Percentiles rank a stretch among this genome's conserved stretches.
Evolutionary conservation across 2,888 invertebrate genomes (phyloP).

Genomic region (Xestoiulus laeticollis): DNA sequence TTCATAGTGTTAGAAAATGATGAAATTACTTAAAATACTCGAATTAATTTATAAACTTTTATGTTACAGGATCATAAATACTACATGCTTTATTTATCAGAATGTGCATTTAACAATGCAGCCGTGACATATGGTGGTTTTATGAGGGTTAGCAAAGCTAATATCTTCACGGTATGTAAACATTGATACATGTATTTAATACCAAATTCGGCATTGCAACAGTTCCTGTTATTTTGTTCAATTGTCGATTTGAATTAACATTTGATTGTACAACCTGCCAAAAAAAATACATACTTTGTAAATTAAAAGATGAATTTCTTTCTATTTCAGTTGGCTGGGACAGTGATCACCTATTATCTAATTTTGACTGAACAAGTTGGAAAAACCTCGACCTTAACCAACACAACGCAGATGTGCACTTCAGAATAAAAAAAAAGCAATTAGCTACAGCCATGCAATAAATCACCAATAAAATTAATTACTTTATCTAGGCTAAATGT

Average conservation of each 20-base stretch:
- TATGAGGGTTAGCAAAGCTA: constrained; percentile 1
- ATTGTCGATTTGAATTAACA: background rate
- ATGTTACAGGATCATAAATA: background rate
- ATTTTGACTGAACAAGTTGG: background rate
- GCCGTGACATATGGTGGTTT: constrained; percentile 31
- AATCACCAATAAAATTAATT: constrained; percentile 5
- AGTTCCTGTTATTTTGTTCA: background rate
- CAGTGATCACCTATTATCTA: constrained; percentile 12
- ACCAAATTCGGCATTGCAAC: background rate
- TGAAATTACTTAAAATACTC: background rate
- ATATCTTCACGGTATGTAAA: constrained; percentile 25
- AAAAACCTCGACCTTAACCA: background rate
- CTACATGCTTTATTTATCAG: constrained; percentile 38
- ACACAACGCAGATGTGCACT: background rate
- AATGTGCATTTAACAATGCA: background rate
- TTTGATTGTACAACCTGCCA: background rate
- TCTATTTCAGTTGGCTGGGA: background rate
- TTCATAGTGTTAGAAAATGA: background rate
- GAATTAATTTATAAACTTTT: background rate
- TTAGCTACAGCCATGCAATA: background rate
- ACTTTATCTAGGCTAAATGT: background rate
- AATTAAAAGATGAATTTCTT: background rate
- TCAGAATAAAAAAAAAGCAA: background rate
- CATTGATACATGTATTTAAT: too few species aligned
- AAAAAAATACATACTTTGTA: background rate